Percentiles rank a stretch among this genome's conserved stretches.
phyloP scores from a whole-genome alignment of 2,113 vertebrate genomes.

The Hyla sarda region DNA sequence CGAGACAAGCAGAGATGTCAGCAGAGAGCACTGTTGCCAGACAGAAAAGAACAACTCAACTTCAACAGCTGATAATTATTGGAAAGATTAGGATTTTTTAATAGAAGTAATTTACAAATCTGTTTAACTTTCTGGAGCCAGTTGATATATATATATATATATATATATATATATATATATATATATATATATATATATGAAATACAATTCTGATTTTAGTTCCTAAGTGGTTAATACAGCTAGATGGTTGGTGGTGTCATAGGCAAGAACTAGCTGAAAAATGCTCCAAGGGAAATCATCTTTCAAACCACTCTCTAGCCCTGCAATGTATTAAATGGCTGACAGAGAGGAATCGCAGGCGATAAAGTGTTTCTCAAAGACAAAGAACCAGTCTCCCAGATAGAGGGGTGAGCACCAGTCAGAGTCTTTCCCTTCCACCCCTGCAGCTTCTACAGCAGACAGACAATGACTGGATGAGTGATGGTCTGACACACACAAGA shows the following conservation, averaged over 20 bases:
- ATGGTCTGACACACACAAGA: conserved; percentile 30
- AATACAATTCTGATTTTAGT: not conserved
- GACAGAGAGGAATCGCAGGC: conserved; percentile 49
- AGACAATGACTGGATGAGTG: conserved; percentile 38
- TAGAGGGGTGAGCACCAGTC: conserved; percentile 21
- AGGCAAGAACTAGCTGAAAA: conserved; percentile 30
- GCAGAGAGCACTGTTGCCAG: too few relatives aligned
- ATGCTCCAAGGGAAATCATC: conserved; percentile 48
- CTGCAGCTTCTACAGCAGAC: conserved; percentile 12
- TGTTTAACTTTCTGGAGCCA: too few relatives aligned
- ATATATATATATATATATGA: too few relatives aligned
- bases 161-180: too few relatives aligned
- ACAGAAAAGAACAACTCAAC: too few relatives aligned
- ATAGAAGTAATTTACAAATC: too few relatives aligned
- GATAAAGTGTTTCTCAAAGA: conserved; percentile 39
- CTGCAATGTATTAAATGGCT: conserved; percentile 48
- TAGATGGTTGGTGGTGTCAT: conserved; percentile 19
- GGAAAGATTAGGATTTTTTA: too few relatives aligned
- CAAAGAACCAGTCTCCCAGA: conserved; percentile 32
- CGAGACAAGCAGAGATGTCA: too few relatives aligned
- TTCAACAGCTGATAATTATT: too few relatives aligned
- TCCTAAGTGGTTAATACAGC: conserved; percentile 31
- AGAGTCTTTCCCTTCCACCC: conserved; percentile 26
- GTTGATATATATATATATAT: too few relatives aligned
- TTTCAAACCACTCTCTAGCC: conserved; percentile 32